Percentiles rank a stretch among this genome's conserved stretches.
phyloP scores from a whole-genome alignment of 2,113 vertebrate species.

The Chitala chitala region DNA sequence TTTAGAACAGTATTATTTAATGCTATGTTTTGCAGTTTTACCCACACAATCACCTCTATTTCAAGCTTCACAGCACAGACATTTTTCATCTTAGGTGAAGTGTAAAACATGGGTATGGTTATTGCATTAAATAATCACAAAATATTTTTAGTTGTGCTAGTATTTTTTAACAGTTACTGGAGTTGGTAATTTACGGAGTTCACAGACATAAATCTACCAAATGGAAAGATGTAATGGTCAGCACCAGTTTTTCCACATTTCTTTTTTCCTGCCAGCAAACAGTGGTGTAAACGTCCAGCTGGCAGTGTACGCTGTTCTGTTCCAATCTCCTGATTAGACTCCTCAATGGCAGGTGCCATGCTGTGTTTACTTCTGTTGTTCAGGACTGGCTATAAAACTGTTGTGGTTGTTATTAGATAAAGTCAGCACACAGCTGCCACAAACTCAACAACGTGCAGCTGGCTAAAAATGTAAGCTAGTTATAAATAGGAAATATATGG shows the following conservation, averaged over 20 bases:
- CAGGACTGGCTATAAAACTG: conserved; percentile 17
- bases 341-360: conserved; percentile 20
- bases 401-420: conserved; percentile 23
- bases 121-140: not conserved
- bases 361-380: conserved; percentile 18
- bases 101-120: not conserved
- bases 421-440: conserved; percentile 9
- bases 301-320: conserved; percentile 18
- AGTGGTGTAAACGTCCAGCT: conserved; percentile 24
- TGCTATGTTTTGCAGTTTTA: no score
- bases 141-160: no score
- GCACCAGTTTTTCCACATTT: conserved; percentile 19
- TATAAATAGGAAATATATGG: not conserved
- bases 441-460: no score
- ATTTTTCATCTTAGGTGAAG: not conserved
- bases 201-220: not conserved
- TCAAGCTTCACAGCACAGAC: not conserved
- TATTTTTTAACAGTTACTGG: no score
- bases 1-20: not conserved
- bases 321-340: conserved; percentile 35
- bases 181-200: no score
- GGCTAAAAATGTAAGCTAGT: not conserved
- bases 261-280: conserved; percentile 26
- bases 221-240: not conserved
- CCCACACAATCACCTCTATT: no score